Conservation (phyloP, 1,140 invertebrate genomes). For the Ooceraea biroi region DNA sequence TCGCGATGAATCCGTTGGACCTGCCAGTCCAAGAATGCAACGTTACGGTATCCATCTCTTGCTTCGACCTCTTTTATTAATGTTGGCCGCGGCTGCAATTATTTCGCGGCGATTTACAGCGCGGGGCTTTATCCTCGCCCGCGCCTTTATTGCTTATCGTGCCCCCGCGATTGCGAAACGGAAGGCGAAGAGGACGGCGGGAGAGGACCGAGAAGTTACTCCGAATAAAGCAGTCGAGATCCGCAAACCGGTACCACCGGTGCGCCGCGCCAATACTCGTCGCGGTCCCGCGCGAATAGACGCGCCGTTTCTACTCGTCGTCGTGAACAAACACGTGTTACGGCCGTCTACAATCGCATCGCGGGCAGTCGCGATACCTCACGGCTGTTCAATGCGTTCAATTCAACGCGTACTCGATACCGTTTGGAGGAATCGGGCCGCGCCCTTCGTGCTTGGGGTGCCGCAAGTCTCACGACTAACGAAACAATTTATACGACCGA, state of each 20-base stretch:
- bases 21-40: no score
- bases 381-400: constrained; percentile 2
- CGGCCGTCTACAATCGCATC: not conserved
- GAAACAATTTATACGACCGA: no score
- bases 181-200: constrained; percentile 15
- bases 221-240: constrained; percentile 49
- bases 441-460: not conserved
- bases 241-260: constrained; percentile 57
- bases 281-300: constrained; percentile 22
- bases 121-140: constrained; percentile 31
- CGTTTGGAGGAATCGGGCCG: not conserved
- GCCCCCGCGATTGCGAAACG: constrained; percentile 49
- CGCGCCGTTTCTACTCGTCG: not conserved
- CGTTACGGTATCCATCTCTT: not conserved
- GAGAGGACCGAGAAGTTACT: constrained; percentile 41
- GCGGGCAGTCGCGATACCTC: not conserved
- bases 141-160: constrained; percentile 55
- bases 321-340: not conserved
- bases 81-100: not conserved
- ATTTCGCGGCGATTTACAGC: constrained; percentile 42
- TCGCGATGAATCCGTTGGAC: not conserved
- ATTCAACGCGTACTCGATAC: not conserved
- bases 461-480: no score
- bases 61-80: constrained; percentile 2
- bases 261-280: constrained; percentile 3